Evolutionary conservation across 1,140 invertebrate species (phyloP), one percentile per base, ranked within the genome.

Genomic region (Cyrtorhinus lividipennis): DNA sequence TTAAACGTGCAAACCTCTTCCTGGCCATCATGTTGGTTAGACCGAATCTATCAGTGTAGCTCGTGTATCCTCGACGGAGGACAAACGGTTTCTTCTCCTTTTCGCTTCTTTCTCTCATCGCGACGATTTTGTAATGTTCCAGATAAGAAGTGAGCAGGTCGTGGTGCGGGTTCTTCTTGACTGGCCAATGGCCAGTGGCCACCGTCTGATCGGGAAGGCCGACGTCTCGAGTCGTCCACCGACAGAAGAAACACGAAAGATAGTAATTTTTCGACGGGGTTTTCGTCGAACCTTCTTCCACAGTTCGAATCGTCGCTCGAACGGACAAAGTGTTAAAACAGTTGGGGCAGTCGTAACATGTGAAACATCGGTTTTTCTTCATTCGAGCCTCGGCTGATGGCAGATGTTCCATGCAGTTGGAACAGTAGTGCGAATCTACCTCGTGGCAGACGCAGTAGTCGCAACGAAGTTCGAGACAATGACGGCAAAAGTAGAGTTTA

Each of bases 371-470:
- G 73, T 97, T 95, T 73, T 95, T 96, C 71, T 92, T 95, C 45
- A 95, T 76, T 53, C 90, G 82, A 2, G 93, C 93, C 78, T 98
- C 95, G n/a, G 89, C 83, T 3, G 90, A 86, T 0, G 93, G 90
- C 75, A 95, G 87, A 77, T 92, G 95, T 73, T 98, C 95, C 69
- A 95, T 76, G 73, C 95, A 98, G 76, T 95, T 95, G 12, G 90
- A 88, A 76, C 95, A 98, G 69, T 92, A 97, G 73, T 91, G 86
- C 0, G 90, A 91, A 73, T 97, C 94, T 26, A 95, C 89, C 82
- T 96, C 93, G 81, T 95, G 92, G 73, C 88, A 91, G 59, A 96
- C 90, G 77, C 94, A 98, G 71, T 92, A 93, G 45, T 86, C 86
- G 76, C 93, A 98, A 72, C 92, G 80, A 67, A 95, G 79, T 75